Conservation (phyloP, 2,113 vertebrate genomes). For the Ictalurus punctatus region DNA sequence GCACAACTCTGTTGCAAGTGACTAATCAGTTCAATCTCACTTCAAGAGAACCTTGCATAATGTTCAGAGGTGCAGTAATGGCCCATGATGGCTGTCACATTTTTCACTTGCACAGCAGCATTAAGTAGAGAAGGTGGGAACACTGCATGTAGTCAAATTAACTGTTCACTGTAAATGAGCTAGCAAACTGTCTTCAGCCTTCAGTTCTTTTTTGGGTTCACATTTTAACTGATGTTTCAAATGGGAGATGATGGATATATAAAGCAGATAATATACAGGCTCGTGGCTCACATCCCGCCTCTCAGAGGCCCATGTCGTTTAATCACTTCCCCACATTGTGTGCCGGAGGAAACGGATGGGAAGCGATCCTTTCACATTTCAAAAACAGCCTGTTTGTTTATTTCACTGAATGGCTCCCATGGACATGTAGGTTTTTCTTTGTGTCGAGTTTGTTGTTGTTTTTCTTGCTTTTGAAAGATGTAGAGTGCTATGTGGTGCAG, state of each 20-base stretch:
- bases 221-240: conserved; percentile 9
- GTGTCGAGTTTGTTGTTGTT: conserved; percentile 15
- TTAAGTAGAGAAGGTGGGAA: conserved; percentile 5
- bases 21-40: neutral
- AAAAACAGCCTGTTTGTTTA: conserved; percentile 65
- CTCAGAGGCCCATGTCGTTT: conserved; percentile 62
- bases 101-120: neutral
- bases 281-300: conserved; percentile 41
- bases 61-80: neutral
- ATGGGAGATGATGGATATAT: conserved; percentile 40
- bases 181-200: no score
- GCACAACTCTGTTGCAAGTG: neutral
- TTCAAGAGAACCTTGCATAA: conserved; percentile 16
- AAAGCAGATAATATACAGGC: conserved; percentile 46
- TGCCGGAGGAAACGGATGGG: conserved; percentile 67
- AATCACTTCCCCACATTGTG: conserved; percentile 80
- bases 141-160: neutral
- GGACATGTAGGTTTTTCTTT: conserved; percentile 24
- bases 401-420: conserved; percentile 39
- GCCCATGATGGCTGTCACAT: neutral
- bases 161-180: neutral
- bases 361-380: conserved; percentile 64
- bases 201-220: neutral
- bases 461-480: conserved; percentile 41
- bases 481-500: conserved; percentile 26